Percentiles rank a stretch among this genome's conserved stretches.
Conservation (phyloP, 2,888 invertebrate genomes). For the Drosophila meridionalis region DNA sequence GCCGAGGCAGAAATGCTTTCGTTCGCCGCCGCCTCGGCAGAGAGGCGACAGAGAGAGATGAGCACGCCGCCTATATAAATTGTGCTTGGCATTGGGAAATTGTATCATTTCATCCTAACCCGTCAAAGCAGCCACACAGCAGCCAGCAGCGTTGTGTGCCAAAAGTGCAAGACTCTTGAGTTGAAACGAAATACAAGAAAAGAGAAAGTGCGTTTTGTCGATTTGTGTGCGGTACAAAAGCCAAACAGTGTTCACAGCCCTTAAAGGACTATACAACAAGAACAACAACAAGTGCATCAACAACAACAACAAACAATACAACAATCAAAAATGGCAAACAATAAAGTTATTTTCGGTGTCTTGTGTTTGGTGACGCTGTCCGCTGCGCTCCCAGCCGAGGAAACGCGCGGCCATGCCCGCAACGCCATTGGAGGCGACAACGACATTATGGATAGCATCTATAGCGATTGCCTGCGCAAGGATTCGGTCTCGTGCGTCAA, state of each 20-base stretch:
- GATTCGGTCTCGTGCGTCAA: constrained; percentile 94
- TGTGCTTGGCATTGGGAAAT: constrained; percentile 85
- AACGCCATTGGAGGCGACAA: constrained; percentile 89
- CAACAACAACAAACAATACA: constrained; percentile 28
- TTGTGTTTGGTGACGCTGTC: constrained; percentile 87
- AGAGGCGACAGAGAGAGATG: constrained; percentile 66
- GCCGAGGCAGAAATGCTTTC: constrained; percentile 63
- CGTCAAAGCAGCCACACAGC: constrained; percentile 85
- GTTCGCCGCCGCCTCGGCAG: constrained; percentile 44
- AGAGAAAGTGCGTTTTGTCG: constrained; percentile 76
- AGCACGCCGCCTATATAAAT: constrained; percentile 85
- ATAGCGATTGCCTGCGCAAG: constrained; percentile 92
- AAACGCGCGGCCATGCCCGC: constrained; percentile 87
- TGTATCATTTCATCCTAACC: constrained; percentile 86
- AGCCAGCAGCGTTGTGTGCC: constrained; percentile 73
- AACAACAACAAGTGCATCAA: constrained; percentile 48
- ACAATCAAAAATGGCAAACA: constrained; percentile 83
- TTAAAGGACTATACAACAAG: constrained; percentile 65
- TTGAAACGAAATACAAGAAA: constrained; percentile 33
- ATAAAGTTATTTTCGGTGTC: constrained; percentile 86
- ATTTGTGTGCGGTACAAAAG: constrained; percentile 61
- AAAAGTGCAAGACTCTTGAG: constrained; percentile 56
- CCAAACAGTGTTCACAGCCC: constrained; percentile 46
- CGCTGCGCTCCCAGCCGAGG: constrained; percentile 90
- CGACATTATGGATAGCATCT: constrained; percentile 91